Conservation (phyloP, 2,797 vertebrate species). For the Dicrostonyx torquatus region DNA sequence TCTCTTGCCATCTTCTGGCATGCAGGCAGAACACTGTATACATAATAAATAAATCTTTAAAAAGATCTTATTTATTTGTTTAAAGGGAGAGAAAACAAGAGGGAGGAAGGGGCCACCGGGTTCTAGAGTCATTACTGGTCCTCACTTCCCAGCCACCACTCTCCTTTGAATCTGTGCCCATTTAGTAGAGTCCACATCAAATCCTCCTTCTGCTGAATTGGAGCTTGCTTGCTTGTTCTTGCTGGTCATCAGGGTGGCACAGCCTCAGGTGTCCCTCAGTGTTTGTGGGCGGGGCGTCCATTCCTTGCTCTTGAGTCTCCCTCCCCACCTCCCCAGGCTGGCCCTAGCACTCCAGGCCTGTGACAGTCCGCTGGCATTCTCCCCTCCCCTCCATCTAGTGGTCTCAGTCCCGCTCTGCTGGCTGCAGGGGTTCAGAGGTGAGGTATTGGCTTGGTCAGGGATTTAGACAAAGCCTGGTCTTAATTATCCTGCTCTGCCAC, state of each 20-base stretch:
- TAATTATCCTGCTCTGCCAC: slow-evolving; percentile 52
- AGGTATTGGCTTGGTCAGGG: slow-evolving; percentile 69
- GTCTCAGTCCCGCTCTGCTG: neutral
- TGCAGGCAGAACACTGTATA: neutral
- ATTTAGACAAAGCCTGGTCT: slow-evolving; percentile 74
- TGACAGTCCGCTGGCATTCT: neutral
- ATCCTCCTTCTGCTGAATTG: neutral
- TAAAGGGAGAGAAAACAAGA: neutral
- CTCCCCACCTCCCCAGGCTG: neutral
- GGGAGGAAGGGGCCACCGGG: neutral
- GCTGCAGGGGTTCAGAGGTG: slow-evolving; percentile 57
- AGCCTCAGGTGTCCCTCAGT: neutral
- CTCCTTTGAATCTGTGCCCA: neutral
- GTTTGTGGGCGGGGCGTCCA: neutral
- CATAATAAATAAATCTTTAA: neutral
- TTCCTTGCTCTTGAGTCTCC: neutral
- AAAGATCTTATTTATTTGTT: neutral
- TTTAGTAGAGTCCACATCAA: neutral
- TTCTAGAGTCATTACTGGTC: neutral
- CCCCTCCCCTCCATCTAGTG: slow-evolving; percentile 35
- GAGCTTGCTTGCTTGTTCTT: neutral
- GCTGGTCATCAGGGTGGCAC: neutral
- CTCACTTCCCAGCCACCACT: neutral
- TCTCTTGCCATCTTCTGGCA: neutral
- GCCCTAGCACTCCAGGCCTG: neutral